Conservation (phyloP, 2,888 invertebrate species). For the Eristalis intricaria region DNA sequence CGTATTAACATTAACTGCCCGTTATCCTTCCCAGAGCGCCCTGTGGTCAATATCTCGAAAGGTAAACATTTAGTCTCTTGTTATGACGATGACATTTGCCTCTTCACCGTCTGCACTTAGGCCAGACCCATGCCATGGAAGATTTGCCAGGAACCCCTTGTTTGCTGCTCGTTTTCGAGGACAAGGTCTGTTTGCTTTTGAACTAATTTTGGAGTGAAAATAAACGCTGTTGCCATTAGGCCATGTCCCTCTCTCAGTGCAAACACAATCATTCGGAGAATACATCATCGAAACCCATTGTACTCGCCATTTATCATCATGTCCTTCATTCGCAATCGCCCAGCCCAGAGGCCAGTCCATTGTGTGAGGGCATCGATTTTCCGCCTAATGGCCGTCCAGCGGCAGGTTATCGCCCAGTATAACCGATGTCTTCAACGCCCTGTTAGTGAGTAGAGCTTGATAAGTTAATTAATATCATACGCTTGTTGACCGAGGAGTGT, state of each 20-base stretch:
- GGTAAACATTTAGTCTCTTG: no score
- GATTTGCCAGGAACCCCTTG: not conserved
- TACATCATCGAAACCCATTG: not conserved
- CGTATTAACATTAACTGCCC: no score
- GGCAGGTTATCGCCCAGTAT: not conserved
- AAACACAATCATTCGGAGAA: not conserved
- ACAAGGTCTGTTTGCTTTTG: not conserved
- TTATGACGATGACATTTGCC: no score
- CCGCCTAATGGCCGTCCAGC: not conserved
- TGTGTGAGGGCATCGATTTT: not conserved
- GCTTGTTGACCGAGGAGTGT: constrained; percentile 11
- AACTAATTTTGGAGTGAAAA: not conserved
- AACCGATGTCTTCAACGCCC: not conserved
- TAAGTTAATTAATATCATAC: constrained; percentile 25
- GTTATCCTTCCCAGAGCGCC: no score
- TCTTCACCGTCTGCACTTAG: no score
- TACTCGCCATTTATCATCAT: not conserved
- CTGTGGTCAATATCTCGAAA: no score
- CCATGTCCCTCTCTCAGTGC: not conserved
- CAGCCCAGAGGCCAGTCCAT: not conserved
- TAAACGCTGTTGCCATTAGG: not conserved
- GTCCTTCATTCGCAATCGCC: not conserved
- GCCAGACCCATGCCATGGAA: not conserved
- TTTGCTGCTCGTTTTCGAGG: not conserved
- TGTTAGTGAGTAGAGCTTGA: not conserved